Base-by-base conservation (phyloP, 2,888 invertebrate species). In the Oeneis ivallda region DNA sequence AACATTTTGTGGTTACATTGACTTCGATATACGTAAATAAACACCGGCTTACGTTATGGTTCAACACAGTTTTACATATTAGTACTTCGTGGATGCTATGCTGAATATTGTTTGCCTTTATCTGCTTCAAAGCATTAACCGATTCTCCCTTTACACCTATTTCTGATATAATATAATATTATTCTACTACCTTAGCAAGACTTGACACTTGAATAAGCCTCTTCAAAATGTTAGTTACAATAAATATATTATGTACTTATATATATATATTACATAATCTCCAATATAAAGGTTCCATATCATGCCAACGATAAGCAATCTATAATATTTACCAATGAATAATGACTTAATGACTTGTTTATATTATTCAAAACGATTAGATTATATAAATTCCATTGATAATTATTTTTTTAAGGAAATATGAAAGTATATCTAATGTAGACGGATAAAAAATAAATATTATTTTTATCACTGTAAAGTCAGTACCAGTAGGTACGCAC, bases 1-100 rank as follows among this genome's bases (percentile, higher is more conserved):
- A 54, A 74, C 58, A 77, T 75, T 77, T 79, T 80, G 79, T 81
- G 75, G 77, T 75, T 79, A 80, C 80, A 78, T 75, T 80, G 80
- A 76, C 76, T 78, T 61, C 71, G 71, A 65, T 70, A 73, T 68
- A 26, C 26, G 26, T 26, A 70, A 70, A 71, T 70, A 68, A 69
- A 73, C 56, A 62, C 50, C 62, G 64, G 60, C 49, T 58, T 49
- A 52, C 65, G 58, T 39, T 26, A 26, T 26, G 26, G 26, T 26
- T 54, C 61, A 64, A 64, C 60, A 61, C 56, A 41, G 71, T 71
- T 66, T n/a, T 9, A 70, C 71, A 67, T 67, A 66, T 65, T 70
- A n/a, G n/a, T n/a, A 70, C 72, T 52, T 75, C 6, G 26, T 26
- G 5, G 26, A 15, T 58, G 26, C 32, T 39, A 37, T 7, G 15